Evolutionary conservation across 2,888 invertebrate genomes (phyloP), one percentile per base, ranked within the genome.

Genomic region (Craniophora ligustri): DNA sequence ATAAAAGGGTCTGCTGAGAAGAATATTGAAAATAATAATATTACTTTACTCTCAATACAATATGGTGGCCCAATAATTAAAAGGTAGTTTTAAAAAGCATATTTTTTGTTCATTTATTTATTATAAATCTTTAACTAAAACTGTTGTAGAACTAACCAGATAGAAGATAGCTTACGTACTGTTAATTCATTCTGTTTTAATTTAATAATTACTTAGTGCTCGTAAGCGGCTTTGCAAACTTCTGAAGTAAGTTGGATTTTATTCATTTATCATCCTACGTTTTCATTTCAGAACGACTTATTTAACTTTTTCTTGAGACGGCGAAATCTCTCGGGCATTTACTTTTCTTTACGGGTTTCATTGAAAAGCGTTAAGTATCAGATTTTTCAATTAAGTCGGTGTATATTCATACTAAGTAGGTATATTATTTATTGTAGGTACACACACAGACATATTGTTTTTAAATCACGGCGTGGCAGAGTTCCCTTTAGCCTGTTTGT

Each of bases 231-330:
- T 66, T 55, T 42, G 16, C 46, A 18, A 56, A 59, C 62, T 64
- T 53, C 39, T 36, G 41, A 71, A 76, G 42, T 56, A 49, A 69
- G 62, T 70, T 66, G 48, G 55, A 67, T 72, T 68, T 67, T 40
- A 58, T 68, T 68, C 57, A 75, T 78, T 78, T 72, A 70, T 72
- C 66, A 71, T 72, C 59, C 50, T 51, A 60, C 66, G 54, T 68
- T 69, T 72, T 67, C 59, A 26, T 47, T 54, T 64, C 48, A 60
- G 68, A 67, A 64, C 58, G 64, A 72, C 65, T 74, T 70, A 70
- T 72, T 71, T 59, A 77, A 79, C 71, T 77, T 79, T 76, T 62
- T 51, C 63, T 61, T 66, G 61, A 41, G 57, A 50, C 54, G 30
- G 42, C 30, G 26, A 61, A 65, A 61, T 49, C 61, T 65, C 40